phyloP scores from a whole-genome alignment of 2,888 invertebrate genomes.

The Zele albiditarsus region DNA sequence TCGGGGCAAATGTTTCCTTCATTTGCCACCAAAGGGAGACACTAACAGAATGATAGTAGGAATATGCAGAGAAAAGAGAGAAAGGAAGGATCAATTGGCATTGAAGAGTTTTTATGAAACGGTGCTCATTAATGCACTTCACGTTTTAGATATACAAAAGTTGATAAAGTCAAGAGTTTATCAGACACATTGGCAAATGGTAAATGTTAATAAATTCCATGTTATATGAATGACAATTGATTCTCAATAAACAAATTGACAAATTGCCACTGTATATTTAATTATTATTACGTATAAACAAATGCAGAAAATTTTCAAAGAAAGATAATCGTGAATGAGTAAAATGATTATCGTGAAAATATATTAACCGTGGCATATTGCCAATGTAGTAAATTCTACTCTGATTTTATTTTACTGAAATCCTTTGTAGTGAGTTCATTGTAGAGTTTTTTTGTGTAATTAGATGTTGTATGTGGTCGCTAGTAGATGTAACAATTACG shows the following conservation, averaged over 20 bases:
- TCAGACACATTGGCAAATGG: neutral
- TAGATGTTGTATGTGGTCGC: too few species aligned
- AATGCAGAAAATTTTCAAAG: neutral
- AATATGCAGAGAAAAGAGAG: neutral
- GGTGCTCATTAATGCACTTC: constrained; percentile 15
- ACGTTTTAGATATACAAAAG: constrained; percentile 20
- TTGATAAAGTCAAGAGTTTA: constrained; percentile 19
- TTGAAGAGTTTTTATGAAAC: neutral
- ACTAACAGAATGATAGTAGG: neutral
- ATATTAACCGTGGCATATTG: too few species aligned
- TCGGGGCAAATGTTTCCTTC: constrained; percentile 19
- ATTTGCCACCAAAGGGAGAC: constrained; percentile 21
- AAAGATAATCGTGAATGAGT: too few species aligned
- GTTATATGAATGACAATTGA: neutral
- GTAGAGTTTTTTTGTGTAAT: too few species aligned
- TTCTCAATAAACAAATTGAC: neutral
- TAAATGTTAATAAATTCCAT: neutral
- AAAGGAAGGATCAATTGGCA: neutral
- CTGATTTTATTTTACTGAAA: too few species aligned
- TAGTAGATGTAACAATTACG: too few species aligned
- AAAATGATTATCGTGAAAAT: too few species aligned
- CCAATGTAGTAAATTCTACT: too few species aligned
- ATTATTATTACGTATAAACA: neutral
- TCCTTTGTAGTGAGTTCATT: too few species aligned
- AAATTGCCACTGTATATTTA: neutral